Evolutionary conservation across 1,140 invertebrate genomes (phyloP).

Genomic region (Phthorimaea operculella): DNA sequence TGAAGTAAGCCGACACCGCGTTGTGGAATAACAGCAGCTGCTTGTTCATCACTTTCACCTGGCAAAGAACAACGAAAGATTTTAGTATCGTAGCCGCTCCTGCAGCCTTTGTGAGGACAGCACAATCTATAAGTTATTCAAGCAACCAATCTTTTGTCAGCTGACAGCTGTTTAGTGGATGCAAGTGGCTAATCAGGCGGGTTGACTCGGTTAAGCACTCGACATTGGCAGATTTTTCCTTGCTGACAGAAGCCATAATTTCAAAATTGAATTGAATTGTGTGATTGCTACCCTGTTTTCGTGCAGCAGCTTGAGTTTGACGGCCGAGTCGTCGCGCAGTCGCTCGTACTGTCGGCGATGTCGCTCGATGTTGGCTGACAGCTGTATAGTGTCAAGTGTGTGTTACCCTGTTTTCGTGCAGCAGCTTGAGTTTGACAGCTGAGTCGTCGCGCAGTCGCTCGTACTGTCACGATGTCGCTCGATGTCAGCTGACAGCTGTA

Average conservation of each 20-base stretch:
- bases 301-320: conserved; percentile 96
- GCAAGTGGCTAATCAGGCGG: too few species aligned
- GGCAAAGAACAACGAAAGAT: conserved; percentile 21
- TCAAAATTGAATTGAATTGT: too few species aligned
- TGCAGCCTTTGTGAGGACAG: too few species aligned
- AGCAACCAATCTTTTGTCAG: too few species aligned
- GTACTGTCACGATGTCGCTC: conserved; percentile 88
- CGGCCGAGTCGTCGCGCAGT: conserved; percentile 89
- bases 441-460: conserved; percentile 93
- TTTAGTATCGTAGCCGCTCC: too few species aligned
- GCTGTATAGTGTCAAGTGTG: conserved; percentile 66
- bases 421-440: conserved; percentile 93
- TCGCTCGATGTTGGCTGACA: conserved; percentile 83
- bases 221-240: too few species aligned
- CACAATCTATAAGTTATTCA: too few species aligned
- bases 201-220: too few species aligned
- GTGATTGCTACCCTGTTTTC: conserved; percentile 98
- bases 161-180: too few species aligned
- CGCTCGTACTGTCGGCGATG: conserved; percentile 93
- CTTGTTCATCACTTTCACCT: conserved; percentile 99
- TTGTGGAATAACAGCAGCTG: conserved; percentile 96
- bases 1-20: conserved; percentile 96
- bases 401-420: conserved; percentile 94
- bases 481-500: too few species aligned
- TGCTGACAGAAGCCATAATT: too few species aligned